Evolutionary conservation across 2,113 vertebrate species (phyloP).

Genomic region (Ageneiosus marmoratus): DNA sequence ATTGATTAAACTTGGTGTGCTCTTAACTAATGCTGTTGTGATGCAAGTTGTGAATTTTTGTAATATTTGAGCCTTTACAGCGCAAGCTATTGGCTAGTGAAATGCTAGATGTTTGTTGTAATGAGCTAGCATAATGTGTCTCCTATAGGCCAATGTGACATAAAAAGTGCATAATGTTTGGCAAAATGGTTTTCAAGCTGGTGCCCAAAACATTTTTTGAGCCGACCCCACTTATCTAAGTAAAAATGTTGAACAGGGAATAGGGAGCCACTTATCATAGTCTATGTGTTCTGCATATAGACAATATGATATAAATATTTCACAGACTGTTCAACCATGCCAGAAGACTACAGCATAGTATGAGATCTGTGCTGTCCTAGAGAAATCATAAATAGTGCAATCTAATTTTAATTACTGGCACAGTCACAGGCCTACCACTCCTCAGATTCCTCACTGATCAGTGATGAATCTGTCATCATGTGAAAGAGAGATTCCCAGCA

Average conservation of each 20-base stretch:
- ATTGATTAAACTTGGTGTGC: no score
- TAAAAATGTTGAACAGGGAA: neutral
- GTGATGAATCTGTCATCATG: conserved; percentile 29
- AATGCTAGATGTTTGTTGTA: no score
- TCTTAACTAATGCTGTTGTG: no score
- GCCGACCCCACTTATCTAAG: no score
- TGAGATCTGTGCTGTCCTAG: neutral
- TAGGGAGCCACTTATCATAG: neutral
- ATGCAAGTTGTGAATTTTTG: no score
- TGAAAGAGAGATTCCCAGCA: neutral
- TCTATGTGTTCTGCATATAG: neutral
- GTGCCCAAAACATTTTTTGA: no score
- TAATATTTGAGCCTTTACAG: no score
- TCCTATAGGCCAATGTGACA: no score
- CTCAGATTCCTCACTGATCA: conserved; percentile 14
- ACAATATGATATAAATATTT: neutral
- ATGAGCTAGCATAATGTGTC: no score
- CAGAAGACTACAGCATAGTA: neutral
- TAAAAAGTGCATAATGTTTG: no score
- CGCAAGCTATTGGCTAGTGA: no score
- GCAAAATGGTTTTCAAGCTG: no score
- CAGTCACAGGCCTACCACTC: neutral
- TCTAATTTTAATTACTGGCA: conserved; percentile 11
- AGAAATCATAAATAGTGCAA: neutral
- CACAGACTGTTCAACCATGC: neutral